phyloP scores from a whole-genome alignment of 2,797 vertebrate genomes.

The Bovichtus variegatus region DNA sequence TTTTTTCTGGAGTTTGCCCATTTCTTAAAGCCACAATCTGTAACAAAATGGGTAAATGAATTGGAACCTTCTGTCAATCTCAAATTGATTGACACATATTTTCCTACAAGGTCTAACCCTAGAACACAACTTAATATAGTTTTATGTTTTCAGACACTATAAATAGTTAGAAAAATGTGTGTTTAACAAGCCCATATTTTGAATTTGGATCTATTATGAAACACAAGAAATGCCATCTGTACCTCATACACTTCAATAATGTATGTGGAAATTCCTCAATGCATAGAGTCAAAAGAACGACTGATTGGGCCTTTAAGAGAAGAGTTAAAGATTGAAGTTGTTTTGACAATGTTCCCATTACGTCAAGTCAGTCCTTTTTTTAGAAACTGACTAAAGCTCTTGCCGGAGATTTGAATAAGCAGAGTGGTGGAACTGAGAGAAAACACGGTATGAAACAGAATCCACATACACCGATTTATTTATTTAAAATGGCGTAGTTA shows the following conservation, averaged over 20 bases:
- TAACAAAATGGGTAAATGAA: constrained; percentile 7
- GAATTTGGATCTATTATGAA: not conserved
- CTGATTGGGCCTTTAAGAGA: constrained; percentile 29
- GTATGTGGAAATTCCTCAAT: not conserved
- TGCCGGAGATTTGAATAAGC: constrained; percentile 57
- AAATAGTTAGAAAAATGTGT: not conserved
- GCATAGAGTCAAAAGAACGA: constrained; percentile 7
- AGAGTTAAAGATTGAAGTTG: constrained; percentile 33
- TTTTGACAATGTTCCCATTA: constrained; percentile 68
- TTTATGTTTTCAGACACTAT: not conserved
- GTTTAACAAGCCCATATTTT: not conserved
- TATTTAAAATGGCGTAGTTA: constrained; percentile 34
- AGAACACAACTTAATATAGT: not conserved
- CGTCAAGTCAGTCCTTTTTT: constrained; percentile 61
- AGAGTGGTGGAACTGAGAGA: constrained; percentile 32
- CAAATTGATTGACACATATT: not conserved
- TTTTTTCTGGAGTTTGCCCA: not conserved
- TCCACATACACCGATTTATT: constrained; percentile 15
- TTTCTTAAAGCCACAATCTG: constrained; percentile 8
- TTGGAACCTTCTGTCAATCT: not conserved
- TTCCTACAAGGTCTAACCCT: not conserved
- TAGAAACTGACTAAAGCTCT: constrained; percentile 50
- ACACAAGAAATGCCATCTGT: not conserved
- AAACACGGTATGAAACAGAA: constrained; percentile 40
- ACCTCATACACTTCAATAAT: not conserved